Percentiles rank a stretch among this genome's conserved stretches.
Conservation (phyloP, 2,888 invertebrate species). For the Ophonus ardosiacus region DNA sequence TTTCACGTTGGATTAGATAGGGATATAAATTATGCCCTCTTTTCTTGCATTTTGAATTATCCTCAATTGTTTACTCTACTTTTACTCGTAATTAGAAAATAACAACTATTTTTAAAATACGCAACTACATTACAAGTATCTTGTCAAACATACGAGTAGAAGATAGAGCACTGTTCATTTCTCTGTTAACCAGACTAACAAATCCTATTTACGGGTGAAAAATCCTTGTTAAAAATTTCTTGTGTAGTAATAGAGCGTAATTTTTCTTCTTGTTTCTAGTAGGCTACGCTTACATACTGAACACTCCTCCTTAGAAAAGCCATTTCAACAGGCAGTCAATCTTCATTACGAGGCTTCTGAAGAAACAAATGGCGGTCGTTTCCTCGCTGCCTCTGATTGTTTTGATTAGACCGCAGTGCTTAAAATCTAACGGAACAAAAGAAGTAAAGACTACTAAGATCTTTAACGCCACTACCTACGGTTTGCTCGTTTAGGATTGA, state of each 20-base stretch:
- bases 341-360: constrained; percentile 48
- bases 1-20: too few relatives aligned
- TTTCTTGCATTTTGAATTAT: too few relatives aligned
- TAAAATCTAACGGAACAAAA: constrained; percentile 30
- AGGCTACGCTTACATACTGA: constrained; percentile 2
- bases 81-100: too few relatives aligned
- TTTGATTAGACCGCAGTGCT: constrained; percentile 19
- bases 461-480: constrained; percentile 2
- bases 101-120: too few relatives aligned
- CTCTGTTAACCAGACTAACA: background rate
- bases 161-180: background rate
- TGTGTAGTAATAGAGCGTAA: background rate
- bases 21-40: too few relatives aligned
- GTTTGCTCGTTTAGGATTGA: background rate
- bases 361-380: constrained; percentile 42
- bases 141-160: background rate
- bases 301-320: constrained; percentile 45
- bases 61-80: too few relatives aligned
- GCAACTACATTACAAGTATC: too few relatives aligned
- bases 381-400: constrained; percentile 44
- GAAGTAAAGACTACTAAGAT: background rate
- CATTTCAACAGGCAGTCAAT: constrained; percentile 52
- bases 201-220: constrained; percentile 31
- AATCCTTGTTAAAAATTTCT: constrained; percentile 11
- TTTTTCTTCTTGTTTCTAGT: constrained; percentile 22